Percentiles rank a stretch among this genome's conserved stretches.
Evolutionary conservation across 2,888 invertebrate species (phyloP).

Genomic region (Idaea straminata): DNA sequence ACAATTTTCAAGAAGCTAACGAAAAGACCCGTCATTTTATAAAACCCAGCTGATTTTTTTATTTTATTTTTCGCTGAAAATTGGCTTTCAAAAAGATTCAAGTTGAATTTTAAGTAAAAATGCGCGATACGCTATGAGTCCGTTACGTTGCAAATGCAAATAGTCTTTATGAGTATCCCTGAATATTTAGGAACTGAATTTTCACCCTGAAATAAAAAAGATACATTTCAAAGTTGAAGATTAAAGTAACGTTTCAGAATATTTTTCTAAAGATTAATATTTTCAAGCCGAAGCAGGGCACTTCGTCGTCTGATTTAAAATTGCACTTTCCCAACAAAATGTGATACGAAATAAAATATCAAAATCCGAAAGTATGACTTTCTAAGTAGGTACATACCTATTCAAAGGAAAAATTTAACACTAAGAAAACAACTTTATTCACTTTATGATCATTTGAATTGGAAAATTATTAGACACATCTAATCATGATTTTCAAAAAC

Average conservation of each 20-base stretch:
- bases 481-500: no score
- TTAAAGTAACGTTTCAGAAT: not conserved
- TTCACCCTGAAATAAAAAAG: not conserved
- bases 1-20: not conserved
- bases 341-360: no score
- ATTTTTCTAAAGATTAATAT: not conserved
- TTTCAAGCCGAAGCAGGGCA: not conserved
- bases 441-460: no score
- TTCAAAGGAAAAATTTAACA: no score
- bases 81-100: not conserved
- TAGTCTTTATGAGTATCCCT: not conserved
- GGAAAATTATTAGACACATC: no score
- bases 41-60: not conserved
- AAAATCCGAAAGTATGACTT: no score
- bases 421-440: no score
- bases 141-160: not conserved
- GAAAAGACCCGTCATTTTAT: not conserved
- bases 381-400: no score
- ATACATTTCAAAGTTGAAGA: not conserved
- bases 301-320: not conserved
- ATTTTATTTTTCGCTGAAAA: not conserved
- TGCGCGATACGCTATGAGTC: not conserved
- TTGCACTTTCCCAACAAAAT: not conserved
- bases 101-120: not conserved
- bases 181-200: not conserved